Conservation (phyloP, 2,888 invertebrate species). For the Acronicta psi region DNA sequence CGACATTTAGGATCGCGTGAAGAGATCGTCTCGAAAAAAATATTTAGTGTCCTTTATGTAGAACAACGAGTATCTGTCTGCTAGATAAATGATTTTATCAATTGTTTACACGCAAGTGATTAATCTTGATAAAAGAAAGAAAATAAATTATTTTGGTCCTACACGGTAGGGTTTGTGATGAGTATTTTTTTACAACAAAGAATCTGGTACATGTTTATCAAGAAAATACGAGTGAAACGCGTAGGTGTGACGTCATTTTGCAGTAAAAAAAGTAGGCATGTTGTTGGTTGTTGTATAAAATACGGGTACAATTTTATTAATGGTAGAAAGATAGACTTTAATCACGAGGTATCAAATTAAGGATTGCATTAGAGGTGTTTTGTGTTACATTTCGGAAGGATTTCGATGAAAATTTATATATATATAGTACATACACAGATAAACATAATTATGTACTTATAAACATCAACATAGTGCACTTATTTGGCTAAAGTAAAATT, state of each 20-base stretch:
- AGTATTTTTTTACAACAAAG: constrained; percentile 4
- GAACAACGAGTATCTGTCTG: constrained; percentile 39
- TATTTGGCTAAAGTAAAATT: no score
- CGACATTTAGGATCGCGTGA: constrained; percentile 47
- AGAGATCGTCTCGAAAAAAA: constrained; percentile 38
- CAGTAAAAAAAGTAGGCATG: neutral
- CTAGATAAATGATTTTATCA: constrained; percentile 51
- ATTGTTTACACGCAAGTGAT: constrained; percentile 54
- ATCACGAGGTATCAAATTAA: no score
- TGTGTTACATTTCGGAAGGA: no score
- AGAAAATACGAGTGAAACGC: neutral
- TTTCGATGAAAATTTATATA: no score
- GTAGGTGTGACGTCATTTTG: constrained; percentile 13
- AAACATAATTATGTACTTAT: no score
- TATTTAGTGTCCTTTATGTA: constrained; percentile 34
- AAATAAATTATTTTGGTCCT: neutral
- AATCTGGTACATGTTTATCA: constrained; percentile 14
- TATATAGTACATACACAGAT: no score
- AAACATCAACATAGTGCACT: no score
- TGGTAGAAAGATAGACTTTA: no score
- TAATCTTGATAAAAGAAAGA: constrained; percentile 29
- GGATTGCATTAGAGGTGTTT: no score
- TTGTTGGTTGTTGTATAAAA: neutral
- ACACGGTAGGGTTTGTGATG: neutral
- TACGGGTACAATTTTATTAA: no score